Base-by-base conservation (phyloP, 2,797 vertebrate genomes). In the Myoxocephalus aenaeus region DNA sequence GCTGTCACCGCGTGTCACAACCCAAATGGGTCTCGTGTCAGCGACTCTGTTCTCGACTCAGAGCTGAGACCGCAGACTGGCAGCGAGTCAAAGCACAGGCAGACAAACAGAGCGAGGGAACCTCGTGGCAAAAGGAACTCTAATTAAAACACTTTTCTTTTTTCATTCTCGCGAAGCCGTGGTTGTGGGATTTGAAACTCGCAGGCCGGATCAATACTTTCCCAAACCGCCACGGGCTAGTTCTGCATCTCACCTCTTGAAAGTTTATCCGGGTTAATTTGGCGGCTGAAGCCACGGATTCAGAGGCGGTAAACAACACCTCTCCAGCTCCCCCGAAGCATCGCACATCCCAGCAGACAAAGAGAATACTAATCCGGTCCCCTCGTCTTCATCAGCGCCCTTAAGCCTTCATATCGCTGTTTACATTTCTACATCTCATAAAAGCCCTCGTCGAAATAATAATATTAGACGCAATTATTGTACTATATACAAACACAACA, bases 181-280 rank as follows among this genome's bases (percentile, higher is more conserved):
- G 70, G 63, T 73, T 63, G 2, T 63, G 79, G 80, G 76, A 86
- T 86, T 90, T 86, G 77, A 82, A 84, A 84, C 80, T 78, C 65
- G 72, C 66, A 32, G 72, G 77, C 86, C 70, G 72, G 89, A 93
- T 93, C 92, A 80, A 93, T 94, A 90, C 84, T 86, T 89, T 73
- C 68, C 59, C 81, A 7, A 32, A 42, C 54, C 1, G 72, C 91
- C 71, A 62, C 34, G 38, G 89, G 91, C 85, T 63, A 65, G 65
- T 82, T 83, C 83, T 84, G 71, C 75, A 70, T 86, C 83, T 85
- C 85, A 89, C 84, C 91, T 87, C 87, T 70, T 69, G 62, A 81
- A 86, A 84, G 83, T 90, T 87, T 81, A 88, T 89, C 82, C 27
- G 57, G 87, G 82, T 79, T 92, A 38, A 91, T 91, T 89, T 90